These are phyloP conservation scores for Melanotaenia parkinsoni DNA, from an alignment of 2,797 vertebrate genomes.

Conservation along the genomic window DNA sequence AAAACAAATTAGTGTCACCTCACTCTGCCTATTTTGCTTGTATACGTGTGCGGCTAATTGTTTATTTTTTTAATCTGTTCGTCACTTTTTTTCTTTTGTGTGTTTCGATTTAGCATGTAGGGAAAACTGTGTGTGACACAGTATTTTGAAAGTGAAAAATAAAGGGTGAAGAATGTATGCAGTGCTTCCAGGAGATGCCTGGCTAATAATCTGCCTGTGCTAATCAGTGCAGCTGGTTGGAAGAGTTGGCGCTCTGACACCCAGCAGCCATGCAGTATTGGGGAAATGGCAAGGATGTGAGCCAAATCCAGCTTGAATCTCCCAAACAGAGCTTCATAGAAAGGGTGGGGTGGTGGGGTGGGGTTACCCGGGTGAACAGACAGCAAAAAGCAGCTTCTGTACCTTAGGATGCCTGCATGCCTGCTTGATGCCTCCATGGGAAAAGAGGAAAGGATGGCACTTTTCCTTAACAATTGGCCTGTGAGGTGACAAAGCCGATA, in stretches of 20 bases:
- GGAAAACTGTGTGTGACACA: slow-evolving; percentile 33
- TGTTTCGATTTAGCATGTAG: slow-evolving; percentile 77
- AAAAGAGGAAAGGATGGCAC: slow-evolving; percentile 68
- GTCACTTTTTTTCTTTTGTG: slow-evolving; percentile 70
- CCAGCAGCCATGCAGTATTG: slow-evolving; percentile 80
- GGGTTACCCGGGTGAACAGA: slow-evolving; percentile 47
- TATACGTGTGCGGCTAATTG: slow-evolving; percentile 27
- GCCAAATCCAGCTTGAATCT: slow-evolving; percentile 89
- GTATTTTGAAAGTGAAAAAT: slow-evolving; percentile 58
- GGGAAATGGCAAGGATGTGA: slow-evolving; percentile 79
- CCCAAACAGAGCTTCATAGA: slow-evolving; percentile 73
- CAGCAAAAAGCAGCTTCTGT: slow-evolving; percentile 70
- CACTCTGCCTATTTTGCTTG: slow-evolving; percentile 29
- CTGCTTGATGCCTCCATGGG: slow-evolving; percentile 60
- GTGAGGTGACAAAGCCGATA: slow-evolving; percentile 81
- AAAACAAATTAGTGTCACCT: slow-evolving; percentile 73
- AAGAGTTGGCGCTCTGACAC: slow-evolving; percentile 87
- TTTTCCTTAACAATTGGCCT: slow-evolving; percentile 75
- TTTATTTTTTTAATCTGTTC: slow-evolving; percentile 39
- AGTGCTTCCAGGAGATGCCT: slow-evolving; percentile 86
- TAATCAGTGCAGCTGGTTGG: slow-evolving; percentile 90
- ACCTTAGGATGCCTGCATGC: slow-evolving; percentile 69
- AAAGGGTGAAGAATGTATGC: slow-evolving; percentile 57
- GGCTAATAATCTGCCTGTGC: slow-evolving; percentile 93
- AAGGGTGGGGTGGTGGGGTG: slow-evolving; percentile 7